Evolutionary conservation across 1,140 invertebrate genomes (phyloP).

Genomic region (Rhizoglyphus robini): DNA sequence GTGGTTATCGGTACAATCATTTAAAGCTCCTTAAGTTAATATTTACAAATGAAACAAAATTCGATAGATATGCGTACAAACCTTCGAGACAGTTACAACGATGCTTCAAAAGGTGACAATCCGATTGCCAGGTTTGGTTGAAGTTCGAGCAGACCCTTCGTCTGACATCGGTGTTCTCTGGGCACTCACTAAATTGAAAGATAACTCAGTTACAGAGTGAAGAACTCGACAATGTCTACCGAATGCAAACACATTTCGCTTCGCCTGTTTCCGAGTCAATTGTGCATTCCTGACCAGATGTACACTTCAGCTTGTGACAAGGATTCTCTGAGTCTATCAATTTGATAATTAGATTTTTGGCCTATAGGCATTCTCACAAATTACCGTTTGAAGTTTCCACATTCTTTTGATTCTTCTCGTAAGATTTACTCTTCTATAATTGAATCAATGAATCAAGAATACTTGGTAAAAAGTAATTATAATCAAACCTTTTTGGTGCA

Average conservation of each 20-base stretch:
- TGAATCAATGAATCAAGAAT: no score
- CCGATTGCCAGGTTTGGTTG: conserved; percentile 82
- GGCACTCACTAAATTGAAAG: conserved; percentile 16
- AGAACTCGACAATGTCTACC: conserved; percentile 31
- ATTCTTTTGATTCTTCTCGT: no score
- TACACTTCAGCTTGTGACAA: conserved; percentile 69
- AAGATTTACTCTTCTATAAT: no score
- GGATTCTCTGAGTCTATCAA: conserved; percentile 45
- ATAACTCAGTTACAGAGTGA: not conserved
- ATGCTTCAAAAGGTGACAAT: conserved; percentile 79
- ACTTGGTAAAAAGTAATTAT: no score
- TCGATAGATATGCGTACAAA: conserved; percentile 30
- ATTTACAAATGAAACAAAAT: not conserved
- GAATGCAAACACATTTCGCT: conserved; percentile 71
- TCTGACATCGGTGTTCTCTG: conserved; percentile 14
- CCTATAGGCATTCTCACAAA: no score
- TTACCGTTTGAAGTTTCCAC: no score
- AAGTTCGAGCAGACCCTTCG: conserved; percentile 71
- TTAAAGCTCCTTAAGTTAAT: conserved; percentile 7
- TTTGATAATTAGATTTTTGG: not conserved
- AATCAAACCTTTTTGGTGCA: not conserved
- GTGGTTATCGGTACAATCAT: conserved; percentile 56
- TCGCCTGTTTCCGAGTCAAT: conserved; percentile 48
- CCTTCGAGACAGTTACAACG: conserved; percentile 69
- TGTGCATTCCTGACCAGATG: conserved; percentile 71